Evolutionary conservation across 1,140 invertebrate species (phyloP).

Genomic region (Lepidurus packardi): DNA sequence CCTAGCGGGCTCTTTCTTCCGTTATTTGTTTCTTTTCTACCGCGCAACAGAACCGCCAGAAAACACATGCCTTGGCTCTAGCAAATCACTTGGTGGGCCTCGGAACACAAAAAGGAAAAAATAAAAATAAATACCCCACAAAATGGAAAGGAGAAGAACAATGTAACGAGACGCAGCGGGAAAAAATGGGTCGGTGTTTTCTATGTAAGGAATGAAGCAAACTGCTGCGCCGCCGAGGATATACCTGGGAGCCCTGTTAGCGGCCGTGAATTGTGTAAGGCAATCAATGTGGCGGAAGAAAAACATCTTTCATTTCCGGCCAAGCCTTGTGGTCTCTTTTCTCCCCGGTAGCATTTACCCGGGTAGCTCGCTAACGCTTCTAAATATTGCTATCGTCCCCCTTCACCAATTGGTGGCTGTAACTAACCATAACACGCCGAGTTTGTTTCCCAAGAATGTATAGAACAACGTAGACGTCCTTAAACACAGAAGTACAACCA

Average conservation of each 20-base stretch:
- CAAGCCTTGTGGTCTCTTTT: not conserved
- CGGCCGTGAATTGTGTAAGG: not conserved
- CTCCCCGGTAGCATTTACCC: not conserved
- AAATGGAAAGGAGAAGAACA: not conserved
- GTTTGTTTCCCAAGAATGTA: not conserved
- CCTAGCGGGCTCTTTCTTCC: not conserved
- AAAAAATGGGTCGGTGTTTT: not conserved
- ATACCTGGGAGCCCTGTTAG: not conserved
- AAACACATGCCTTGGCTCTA: constrained; percentile 4
- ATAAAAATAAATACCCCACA: not conserved
- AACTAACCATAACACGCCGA: not conserved
- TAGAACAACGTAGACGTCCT: not conserved
- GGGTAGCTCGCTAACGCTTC: not conserved
- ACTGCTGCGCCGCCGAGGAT: not conserved
- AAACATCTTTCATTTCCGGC: constrained; percentile 17
- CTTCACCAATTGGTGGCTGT: not conserved
- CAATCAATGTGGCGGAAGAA: constrained; percentile 2
- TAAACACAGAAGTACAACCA: too few species aligned
- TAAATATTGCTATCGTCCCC: constrained; percentile 3
- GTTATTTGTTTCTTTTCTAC: constrained; percentile 1
- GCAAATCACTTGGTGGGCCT: not conserved
- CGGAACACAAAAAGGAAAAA: not conserved
- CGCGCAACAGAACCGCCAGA: not conserved
- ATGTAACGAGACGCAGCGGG: not conserved
- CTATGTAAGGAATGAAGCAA: not conserved